These are phyloP conservation scores for Torymus tubicola DNA, from an alignment of 2,888 invertebrate genomes.

Conservation along the genomic window DNA sequence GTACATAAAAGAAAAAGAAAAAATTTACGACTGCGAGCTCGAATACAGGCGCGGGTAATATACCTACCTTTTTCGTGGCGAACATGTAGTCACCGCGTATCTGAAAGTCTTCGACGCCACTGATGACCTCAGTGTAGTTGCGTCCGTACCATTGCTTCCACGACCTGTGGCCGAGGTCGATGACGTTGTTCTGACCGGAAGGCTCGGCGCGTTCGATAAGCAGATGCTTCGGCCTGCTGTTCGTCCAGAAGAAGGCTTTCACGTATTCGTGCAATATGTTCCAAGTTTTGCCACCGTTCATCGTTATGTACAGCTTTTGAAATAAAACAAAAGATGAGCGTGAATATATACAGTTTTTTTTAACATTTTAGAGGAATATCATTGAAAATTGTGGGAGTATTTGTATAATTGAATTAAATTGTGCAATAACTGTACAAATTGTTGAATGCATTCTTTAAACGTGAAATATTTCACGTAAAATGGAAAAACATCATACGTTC, in stretches of 20 bases:
- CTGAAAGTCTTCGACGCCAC: constrained; percentile 88
- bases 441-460: too few relatives aligned
- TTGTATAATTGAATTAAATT: too few relatives aligned
- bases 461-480: too few relatives aligned
- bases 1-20: too few relatives aligned
- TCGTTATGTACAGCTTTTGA: constrained; percentile 85
- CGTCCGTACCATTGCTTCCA: constrained; percentile 50
- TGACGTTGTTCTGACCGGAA: constrained; percentile 79
- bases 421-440: too few relatives aligned
- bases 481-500: too few relatives aligned
- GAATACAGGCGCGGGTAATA: neutral
- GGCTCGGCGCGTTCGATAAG: constrained; percentile 85
- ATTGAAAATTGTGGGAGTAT: too few relatives aligned
- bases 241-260: constrained; percentile 87
- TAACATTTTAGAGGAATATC: too few relatives aligned
- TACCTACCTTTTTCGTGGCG: constrained; percentile 81
- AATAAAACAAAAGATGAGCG: neutral
- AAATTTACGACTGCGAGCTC: neutral
- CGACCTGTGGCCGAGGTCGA: constrained; percentile 67
- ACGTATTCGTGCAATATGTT: constrained; percentile 84
- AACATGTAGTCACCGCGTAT: constrained; percentile 91
- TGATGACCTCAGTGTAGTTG: constrained; percentile 78
- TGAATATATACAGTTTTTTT: too few relatives aligned
- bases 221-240: constrained; percentile 78
- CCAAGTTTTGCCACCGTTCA: constrained; percentile 87